Conservation (phyloP, 2,113 vertebrate genomes). For the Pseudois nayaur region DNA sequence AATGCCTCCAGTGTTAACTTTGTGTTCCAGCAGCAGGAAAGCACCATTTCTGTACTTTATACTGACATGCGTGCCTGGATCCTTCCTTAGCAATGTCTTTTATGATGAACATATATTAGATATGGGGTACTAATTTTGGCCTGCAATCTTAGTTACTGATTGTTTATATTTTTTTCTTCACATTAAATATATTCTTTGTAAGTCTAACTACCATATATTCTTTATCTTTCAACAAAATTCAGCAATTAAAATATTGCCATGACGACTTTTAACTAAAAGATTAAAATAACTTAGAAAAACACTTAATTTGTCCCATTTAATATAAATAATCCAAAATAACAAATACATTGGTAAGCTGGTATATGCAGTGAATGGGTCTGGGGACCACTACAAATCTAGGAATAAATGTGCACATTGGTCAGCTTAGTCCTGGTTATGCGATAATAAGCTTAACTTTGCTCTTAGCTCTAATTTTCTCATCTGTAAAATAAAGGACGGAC, state of each 20-base stretch:
- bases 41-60: background rate
- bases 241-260: background rate
- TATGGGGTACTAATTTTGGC: background rate
- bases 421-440: background rate
- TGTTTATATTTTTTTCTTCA: background rate
- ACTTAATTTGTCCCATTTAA: background rate
- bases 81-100: background rate
- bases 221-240: conserved; percentile 11
- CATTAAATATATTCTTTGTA: background rate
- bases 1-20: background rate
- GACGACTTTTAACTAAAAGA: background rate
- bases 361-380: background rate
- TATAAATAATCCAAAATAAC: background rate
- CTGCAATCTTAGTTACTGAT: background rate
- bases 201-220: background rate
- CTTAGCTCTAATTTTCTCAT: background rate
- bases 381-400: background rate
- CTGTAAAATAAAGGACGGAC: background rate
- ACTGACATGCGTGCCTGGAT: background rate
- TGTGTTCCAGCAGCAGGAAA: background rate
- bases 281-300: background rate
- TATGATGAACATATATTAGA: background rate
- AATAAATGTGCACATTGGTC: rapidly evolving
- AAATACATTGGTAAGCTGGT: background rate
- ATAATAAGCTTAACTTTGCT: background rate